A percentile compares a stretch with the other conserved stretches of the same genome.
phyloP scores from a whole-genome alignment of 2,888 invertebrate genomes.

The Tinea pellionella region DNA sequence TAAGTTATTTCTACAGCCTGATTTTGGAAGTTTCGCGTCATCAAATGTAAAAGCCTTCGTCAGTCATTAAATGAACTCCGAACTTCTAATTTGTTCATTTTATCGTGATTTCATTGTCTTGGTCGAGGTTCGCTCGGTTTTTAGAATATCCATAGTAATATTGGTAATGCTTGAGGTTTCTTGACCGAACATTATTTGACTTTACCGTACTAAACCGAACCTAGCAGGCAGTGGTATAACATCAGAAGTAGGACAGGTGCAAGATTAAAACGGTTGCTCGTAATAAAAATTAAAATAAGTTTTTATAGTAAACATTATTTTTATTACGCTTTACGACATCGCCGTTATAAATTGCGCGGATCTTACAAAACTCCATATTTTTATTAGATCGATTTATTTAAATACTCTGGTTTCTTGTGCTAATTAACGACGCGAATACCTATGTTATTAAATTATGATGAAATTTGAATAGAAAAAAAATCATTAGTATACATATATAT shows the following conservation, averaged over 20 bases:
- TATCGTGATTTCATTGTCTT: slow-evolving; percentile 1
- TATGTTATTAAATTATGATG: too few species aligned
- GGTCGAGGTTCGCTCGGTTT: background rate
- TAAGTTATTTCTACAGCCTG: slow-evolving; percentile 46
- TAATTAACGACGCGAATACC: too few species aligned
- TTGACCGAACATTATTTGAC: background rate
- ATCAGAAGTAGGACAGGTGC: background rate
- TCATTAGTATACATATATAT: too few species aligned
- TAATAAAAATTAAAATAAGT: background rate
- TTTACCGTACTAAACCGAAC: too few species aligned
- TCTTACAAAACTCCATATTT: background rate
- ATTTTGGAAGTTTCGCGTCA: slow-evolving; percentile 53
- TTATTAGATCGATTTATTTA: background rate
- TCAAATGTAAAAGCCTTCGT: slow-evolving; percentile 36
- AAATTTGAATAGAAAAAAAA: too few species aligned
- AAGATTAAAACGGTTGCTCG: background rate
- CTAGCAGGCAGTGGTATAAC: too few species aligned
- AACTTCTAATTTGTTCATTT: slow-evolving; percentile 1
- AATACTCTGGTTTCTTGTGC: background rate
- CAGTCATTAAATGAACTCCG: slow-evolving; percentile 31
- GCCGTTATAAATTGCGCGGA: background rate
- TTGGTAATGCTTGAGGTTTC: too few species aligned
- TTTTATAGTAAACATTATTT: background rate
- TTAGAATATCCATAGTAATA: background rate
- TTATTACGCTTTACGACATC: background rate